Evolutionary conservation across 2,113 vertebrate genomes (phyloP).

Genomic region (Mandrillus leucophaeus): DNA sequence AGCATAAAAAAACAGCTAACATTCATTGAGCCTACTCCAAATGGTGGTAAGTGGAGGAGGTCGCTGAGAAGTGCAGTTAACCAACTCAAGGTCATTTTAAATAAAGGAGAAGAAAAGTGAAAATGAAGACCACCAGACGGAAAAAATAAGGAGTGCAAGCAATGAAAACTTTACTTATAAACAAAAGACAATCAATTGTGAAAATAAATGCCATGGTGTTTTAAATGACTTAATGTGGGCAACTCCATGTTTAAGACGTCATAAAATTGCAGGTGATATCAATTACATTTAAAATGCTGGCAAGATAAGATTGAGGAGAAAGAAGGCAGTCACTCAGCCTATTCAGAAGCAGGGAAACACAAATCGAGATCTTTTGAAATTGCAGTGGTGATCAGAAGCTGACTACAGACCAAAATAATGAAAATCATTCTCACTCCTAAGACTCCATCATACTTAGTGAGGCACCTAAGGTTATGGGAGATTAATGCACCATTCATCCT

Average conservation of each 20-base stretch:
- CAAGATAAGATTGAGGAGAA: background rate
- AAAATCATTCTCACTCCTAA: background rate
- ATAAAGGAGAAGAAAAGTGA: background rate
- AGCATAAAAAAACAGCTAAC: background rate
- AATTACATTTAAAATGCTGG: background rate
- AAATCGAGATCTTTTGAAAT: constrained; percentile 23
- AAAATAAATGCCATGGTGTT: background rate
- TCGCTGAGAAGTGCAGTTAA: background rate
- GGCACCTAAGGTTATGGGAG: background rate
- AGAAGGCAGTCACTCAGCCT: background rate
- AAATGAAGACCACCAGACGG: background rate
- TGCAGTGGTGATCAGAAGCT: background rate
- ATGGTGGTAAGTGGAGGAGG: background rate
- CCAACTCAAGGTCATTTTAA: background rate
- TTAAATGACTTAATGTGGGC: background rate
- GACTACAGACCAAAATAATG: background rate
- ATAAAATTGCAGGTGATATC: background rate
- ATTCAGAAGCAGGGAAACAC: background rate
- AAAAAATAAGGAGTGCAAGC: background rate
- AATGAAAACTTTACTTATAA: background rate
- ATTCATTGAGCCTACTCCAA: constrained; percentile 24
- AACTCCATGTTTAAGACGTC: background rate
- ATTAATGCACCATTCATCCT: background rate
- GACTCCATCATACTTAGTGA: background rate
- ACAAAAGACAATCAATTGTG: background rate